Percentiles rank a stretch among this genome's conserved stretches.
phyloP scores from a whole-genome alignment of 2,888 invertebrate species.

The Drepanosiphum platanoidis region DNA sequence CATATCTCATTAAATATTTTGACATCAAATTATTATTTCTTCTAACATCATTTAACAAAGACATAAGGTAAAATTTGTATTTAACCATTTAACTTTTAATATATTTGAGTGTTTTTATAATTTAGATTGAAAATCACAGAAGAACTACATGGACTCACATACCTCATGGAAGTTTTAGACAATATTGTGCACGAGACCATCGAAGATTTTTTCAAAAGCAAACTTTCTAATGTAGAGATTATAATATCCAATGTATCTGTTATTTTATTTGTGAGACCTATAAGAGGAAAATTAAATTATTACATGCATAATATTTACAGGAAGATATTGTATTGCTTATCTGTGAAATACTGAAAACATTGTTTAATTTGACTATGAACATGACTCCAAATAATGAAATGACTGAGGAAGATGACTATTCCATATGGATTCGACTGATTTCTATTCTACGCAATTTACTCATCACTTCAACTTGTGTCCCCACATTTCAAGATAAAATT shows the following conservation, averaged over 20 bases:
- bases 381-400: constrained; percentile 65
- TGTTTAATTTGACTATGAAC: constrained; percentile 80
- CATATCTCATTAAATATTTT: constrained; percentile 81
- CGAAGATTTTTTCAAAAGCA: constrained; percentile 28
- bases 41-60: constrained; percentile 82
- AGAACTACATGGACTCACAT: constrained; percentile 76
- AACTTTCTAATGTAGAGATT: constrained; percentile 19
- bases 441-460: constrained; percentile 78
- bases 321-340: constrained; percentile 72
- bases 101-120: neutral
- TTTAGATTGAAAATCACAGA: constrained; percentile 73
- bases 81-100: neutral
- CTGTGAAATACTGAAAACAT: constrained; percentile 80
- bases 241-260: neutral
- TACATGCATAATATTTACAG: constrained; percentile 62
- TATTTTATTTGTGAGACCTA: neutral
- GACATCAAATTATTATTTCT: constrained; percentile 90
- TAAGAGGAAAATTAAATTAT: too few species aligned
- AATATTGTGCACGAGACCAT: constrained; percentile 67
- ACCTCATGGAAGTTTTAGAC: constrained; percentile 76
- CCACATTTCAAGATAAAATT: constrained; percentile 74
- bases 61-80: constrained; percentile 69
- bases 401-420: constrained; percentile 74
- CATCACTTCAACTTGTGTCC: constrained; percentile 71
- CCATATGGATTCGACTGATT: constrained; percentile 78